Conservation (phyloP, 2,888 invertebrate species). For the Microctonus aethiopoides region DNA sequence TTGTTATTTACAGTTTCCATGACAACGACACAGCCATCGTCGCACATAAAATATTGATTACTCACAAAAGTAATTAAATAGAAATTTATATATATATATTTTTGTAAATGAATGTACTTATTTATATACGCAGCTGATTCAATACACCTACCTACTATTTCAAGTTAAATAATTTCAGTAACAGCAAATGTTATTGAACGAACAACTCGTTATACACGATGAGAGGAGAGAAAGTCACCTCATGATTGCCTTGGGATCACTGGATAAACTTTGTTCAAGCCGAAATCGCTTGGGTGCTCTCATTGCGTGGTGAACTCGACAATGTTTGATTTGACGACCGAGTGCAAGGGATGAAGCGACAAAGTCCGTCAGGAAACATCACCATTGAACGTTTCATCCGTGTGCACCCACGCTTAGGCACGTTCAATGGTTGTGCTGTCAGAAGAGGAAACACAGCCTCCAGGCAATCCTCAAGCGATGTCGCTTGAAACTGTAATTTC, state of each 20-base stretch:
- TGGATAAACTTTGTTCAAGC: slow-evolving; percentile 43
- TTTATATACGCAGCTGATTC: no score
- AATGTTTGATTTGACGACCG: slow-evolving; percentile 47
- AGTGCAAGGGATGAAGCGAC: background rate
- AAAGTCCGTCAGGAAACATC: background rate
- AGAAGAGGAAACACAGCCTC: background rate
- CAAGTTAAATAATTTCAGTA: background rate
- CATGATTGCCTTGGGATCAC: slow-evolving; percentile 40
- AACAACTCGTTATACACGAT: background rate
- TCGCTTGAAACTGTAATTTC: slow-evolving; percentile 34
- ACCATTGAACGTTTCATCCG: background rate
- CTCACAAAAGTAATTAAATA: background rate
- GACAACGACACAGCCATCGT: slow-evolving; percentile 30
- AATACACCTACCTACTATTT: background rate
- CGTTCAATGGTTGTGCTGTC: background rate
- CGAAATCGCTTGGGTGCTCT: slow-evolving; percentile 31
- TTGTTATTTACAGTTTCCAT: slow-evolving; percentile 44
- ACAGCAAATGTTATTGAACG: background rate
- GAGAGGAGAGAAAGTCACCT: background rate
- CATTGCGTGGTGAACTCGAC: slow-evolving; percentile 45
- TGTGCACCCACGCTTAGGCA: background rate
- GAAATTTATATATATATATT: no score
- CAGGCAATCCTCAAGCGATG: slow-evolving; percentile 24
- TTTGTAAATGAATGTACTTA: no score
- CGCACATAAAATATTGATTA: background rate